Evolutionary conservation across 2,797 vertebrate genomes (phyloP).

Genomic region (Scolopax rusticola): DNA sequence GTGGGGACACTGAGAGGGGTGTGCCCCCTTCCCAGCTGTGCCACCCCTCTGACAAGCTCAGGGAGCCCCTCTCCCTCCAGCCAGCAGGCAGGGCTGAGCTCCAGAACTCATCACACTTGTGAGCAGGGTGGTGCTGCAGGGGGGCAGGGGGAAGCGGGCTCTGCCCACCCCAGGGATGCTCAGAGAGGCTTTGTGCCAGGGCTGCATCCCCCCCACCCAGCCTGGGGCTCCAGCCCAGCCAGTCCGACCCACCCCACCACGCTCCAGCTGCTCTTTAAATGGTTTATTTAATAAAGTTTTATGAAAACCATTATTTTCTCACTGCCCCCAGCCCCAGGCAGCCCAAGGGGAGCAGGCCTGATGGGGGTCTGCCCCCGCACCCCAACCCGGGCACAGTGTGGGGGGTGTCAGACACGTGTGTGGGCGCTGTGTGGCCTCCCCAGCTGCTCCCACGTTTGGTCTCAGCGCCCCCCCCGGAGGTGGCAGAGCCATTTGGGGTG

Average conservation of each 20-base stretch:
- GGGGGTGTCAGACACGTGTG: not conserved
- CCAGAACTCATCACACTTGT: not conserved
- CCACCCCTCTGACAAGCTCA: not conserved
- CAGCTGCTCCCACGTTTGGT: not conserved
- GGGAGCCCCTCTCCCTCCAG: not conserved
- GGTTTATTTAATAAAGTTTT: accelerated
- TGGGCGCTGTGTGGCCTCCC: not conserved
- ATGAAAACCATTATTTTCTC: accelerated
- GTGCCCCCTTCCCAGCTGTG: not conserved
- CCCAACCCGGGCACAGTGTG: not conserved
- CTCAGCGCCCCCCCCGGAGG: not conserved
- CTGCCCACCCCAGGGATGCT: not conserved
- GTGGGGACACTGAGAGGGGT: not conserved
- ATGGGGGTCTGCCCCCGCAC: not conserved
- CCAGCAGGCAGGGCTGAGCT: not conserved
- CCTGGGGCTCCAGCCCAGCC: not conserved
- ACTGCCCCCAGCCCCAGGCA: not conserved
- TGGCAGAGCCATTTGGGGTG: not conserved
- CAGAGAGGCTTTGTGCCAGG: not conserved
- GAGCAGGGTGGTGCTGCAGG: not conserved
- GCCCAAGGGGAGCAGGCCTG: not conserved
- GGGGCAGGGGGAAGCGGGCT: not conserved
- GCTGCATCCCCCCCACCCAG: not conserved
- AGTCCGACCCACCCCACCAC: accelerated
- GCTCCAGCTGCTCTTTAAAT: not conserved